Conservation (phyloP, 2,888 invertebrate genomes). For the Sipha maydis region DNA sequence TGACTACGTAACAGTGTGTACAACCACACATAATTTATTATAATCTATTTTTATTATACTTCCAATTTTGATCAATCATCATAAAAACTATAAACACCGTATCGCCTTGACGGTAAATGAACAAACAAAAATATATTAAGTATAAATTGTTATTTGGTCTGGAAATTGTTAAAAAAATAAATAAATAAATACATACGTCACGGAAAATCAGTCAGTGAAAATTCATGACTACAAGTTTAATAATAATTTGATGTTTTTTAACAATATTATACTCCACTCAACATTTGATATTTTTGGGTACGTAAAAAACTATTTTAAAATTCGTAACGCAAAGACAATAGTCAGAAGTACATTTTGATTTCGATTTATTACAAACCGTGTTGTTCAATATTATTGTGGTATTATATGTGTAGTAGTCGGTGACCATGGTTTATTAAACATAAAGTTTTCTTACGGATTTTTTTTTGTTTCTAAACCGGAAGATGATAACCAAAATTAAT, state of each 20-base stretch:
- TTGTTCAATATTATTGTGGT: too few species aligned
- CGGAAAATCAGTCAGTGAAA: not conserved
- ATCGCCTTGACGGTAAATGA: not conserved
- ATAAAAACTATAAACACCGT: constrained; percentile 31
- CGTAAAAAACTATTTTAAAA: not conserved
- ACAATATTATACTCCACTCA: not conserved
- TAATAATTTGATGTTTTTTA: not conserved
- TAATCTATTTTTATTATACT: constrained; percentile 21
- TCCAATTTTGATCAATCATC: constrained; percentile 34
- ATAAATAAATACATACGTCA: constrained; percentile 11
- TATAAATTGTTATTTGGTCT: constrained; percentile 8
- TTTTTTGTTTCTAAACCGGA: too few species aligned
- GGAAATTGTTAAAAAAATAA: constrained; percentile 1
- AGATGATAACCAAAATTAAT: too few species aligned
- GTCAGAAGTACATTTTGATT: not conserved
- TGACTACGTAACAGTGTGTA: not conserved
- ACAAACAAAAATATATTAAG: not conserved
- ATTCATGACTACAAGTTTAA: not conserved
- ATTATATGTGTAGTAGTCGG: too few species aligned
- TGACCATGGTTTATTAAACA: too few species aligned
- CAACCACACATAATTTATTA: constrained; percentile 20
- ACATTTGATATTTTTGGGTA: not conserved
- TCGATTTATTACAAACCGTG: too few species aligned
- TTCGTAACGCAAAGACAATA: not conserved
- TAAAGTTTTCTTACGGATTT: too few species aligned